Conservation (phyloP, 2,888 invertebrate genomes). For the Podotricha telesiphe region DNA sequence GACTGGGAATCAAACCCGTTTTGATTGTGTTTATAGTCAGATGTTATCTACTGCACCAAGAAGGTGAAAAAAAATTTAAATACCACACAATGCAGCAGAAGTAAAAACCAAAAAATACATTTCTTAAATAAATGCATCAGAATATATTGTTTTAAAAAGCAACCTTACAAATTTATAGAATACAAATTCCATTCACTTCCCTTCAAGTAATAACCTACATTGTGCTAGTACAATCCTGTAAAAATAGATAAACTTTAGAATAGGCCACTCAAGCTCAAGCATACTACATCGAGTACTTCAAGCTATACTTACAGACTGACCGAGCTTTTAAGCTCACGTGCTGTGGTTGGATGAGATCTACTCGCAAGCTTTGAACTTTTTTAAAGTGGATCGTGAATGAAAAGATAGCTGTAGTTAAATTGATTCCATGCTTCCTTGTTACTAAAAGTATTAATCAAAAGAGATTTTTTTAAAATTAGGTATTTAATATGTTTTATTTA, state of each 20-base stretch:
- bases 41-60: too few relatives aligned
- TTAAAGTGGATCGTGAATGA: slow-evolving; percentile 14
- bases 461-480: too few relatives aligned
- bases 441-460: not conserved
- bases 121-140: too few relatives aligned
- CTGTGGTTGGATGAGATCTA: slow-evolving; percentile 31
- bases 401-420: slow-evolving; percentile 5
- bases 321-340: slow-evolving; percentile 36
- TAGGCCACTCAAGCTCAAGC: slow-evolving; percentile 30
- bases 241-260: slow-evolving; percentile 29
- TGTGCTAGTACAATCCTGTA: slow-evolving; percentile 17
- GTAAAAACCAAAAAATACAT: too few relatives aligned
- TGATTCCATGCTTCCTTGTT: not conserved
- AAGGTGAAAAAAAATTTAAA: too few relatives aligned
- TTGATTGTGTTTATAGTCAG: too few relatives aligned
- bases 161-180: not conserved
- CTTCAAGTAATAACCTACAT: slow-evolving; percentile 15
- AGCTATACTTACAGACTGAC: slow-evolving; percentile 37
- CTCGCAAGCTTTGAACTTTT: slow-evolving; percentile 32
- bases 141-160: too few relatives aligned
- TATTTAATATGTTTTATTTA: too few relatives aligned
- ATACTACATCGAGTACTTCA: slow-evolving; percentile 27
- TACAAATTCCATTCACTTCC: not conserved
- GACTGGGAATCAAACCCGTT: too few relatives aligned
- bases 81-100: too few relatives aligned